Evolutionary conservation across 2,113 vertebrate genomes (phyloP), one percentile per base, ranked within the genome.

Genomic region (Callithrix jacchus): DNA sequence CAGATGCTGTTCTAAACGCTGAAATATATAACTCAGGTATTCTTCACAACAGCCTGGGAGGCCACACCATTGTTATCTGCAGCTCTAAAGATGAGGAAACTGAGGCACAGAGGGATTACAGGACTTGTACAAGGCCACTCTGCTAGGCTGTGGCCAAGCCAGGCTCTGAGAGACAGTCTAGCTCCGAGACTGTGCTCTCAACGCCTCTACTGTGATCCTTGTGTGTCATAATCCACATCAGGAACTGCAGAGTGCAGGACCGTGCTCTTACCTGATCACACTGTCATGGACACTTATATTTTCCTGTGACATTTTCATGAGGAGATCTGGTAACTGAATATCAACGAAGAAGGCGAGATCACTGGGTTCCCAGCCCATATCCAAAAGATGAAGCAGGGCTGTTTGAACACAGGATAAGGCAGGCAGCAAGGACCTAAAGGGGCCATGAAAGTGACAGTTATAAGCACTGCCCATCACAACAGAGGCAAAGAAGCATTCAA

Each of bases 201-300:
- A 5, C 0, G 13, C 5, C 5, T 11, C 6, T 0, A 20, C 76
- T 52, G 2, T 0, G 12, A 25, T 25, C 10, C 58, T 70, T 18
- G 54, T 5, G 12, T 23, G n/a, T 49, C 13, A 58, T 1, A 2
- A 27, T 16, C 8, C 32, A 13, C 58, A 61, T 32, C 21, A 18
- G 81, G 66, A 74, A 45, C 8, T 18, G 5, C 12, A 16, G 58
- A 14, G 8, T 20, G 14, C 1, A 42, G 25, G 37, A 18, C 17
- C 17, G 5, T 27, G 21, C 9, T 42, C 98, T 98, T 98, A 99
- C 99, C 99, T 99, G 94, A 99, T 99, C 93, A 99, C 98, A 27
- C 99, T 99, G 98, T 99, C 99, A 37, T 99, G 99, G 70, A 99
- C 98, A 8, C 99, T 99, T 97, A 99, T 99, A 98, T 99, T 99